These are phyloP conservation scores for Nephrotoma guestfalica DNA, from an alignment of 2,888 invertebrate species.

Conservation along the genomic window DNA sequence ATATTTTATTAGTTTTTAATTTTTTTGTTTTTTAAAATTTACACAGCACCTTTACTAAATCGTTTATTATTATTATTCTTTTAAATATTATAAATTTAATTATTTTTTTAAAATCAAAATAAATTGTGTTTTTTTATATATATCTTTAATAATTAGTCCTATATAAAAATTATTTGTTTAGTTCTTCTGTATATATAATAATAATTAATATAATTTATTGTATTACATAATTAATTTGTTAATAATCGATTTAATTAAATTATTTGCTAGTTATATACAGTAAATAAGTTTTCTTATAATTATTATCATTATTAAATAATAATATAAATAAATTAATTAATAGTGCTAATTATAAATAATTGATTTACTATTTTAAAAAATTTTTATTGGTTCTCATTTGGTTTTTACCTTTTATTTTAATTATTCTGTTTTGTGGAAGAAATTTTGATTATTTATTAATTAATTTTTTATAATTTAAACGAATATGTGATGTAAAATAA, in stretches of 20 bases:
- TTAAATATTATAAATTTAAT: background rate
- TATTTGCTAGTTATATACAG: background rate
- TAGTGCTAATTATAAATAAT: background rate
- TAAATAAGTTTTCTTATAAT: background rate
- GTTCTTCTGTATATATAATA: background rate
- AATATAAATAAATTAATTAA: background rate
- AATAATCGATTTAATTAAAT: background rate
- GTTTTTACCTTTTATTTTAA: background rate
- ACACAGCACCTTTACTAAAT: slow-evolving; percentile 2
- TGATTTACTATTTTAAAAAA: background rate
- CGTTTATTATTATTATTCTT: background rate
- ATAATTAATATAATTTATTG: background rate
- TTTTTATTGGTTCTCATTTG: background rate
- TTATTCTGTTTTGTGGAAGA: background rate
- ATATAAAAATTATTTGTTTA: background rate
- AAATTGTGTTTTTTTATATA: background rate
- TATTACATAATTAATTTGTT: background rate
- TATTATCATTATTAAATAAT: background rate
- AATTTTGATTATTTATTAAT: background rate
- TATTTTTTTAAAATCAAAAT: background rate
- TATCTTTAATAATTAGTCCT: background rate
- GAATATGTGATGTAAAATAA: background rate
- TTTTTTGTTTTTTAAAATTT: background rate
- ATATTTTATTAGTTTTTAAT: background rate
- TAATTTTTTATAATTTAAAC: background rate